phyloP scores from a whole-genome alignment of 2,888 invertebrate species.

The Pollenia amentaria region DNA sequence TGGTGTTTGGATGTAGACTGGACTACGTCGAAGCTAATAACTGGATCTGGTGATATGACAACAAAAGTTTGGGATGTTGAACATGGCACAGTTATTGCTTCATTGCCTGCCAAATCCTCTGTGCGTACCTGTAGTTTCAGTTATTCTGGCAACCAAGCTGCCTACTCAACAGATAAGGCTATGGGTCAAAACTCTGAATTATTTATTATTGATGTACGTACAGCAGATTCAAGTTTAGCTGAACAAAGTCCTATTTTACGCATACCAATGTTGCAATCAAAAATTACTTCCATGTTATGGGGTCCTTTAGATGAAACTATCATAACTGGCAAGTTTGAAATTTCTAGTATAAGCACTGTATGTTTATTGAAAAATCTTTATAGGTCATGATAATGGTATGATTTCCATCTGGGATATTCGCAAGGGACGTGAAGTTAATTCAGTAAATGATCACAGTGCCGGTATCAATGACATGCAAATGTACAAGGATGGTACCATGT shows the following conservation, averaged over 20 bases:
- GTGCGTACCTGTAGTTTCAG: conserved; percentile 97
- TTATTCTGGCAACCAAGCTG: conserved; percentile 95
- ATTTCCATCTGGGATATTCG: conserved; percentile 97
- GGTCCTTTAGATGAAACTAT: conserved; percentile 96
- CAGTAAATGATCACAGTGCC: conserved; percentile 92
- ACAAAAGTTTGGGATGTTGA: conserved; percentile 97
- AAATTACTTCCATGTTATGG: conserved; percentile 97
- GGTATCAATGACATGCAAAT: conserved; percentile 98
- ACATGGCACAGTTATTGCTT: conserved; percentile 91
- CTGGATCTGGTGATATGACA: conserved; percentile 97
- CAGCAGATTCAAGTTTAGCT: conserved; percentile 89
- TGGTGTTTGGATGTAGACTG: conserved; percentile 99
- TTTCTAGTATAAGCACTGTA: no score
- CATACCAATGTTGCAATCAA: conserved; percentile 92
- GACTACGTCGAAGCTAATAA: conserved; percentile 95
- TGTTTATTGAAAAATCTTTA: background rate
- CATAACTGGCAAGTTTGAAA: conserved; percentile 87
- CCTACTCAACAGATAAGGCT: conserved; percentile 96
- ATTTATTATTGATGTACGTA: conserved; percentile 93
- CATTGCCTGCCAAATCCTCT: conserved; percentile 92
- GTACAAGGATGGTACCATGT: conserved; percentile 96
- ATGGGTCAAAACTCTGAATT: conserved; percentile 96
- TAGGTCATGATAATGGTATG: conserved; percentile 95
- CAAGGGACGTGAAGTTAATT: conserved; percentile 92
- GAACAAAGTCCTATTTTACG: conserved; percentile 90